Evolutionary conservation across 2,113 vertebrate genomes (phyloP).

Genomic region (Datnioides undecimradiatus): DNA sequence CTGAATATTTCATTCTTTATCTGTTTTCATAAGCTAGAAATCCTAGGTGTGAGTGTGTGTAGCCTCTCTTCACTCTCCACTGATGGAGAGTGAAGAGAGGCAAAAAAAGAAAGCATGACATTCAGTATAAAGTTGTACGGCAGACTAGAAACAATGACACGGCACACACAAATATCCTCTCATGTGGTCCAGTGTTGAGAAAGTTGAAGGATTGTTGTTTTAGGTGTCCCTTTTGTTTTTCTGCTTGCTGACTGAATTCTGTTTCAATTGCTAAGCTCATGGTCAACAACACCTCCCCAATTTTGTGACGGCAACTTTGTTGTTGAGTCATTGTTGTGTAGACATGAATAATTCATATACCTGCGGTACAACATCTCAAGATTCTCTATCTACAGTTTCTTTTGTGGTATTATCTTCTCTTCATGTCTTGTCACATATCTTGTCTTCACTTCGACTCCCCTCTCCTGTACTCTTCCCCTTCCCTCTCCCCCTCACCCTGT

Average conservation of each 20-base stretch:
- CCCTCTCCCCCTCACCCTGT: neutral
- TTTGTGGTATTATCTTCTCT: conserved; percentile 44
- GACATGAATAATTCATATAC: conserved; percentile 61
- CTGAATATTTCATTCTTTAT: neutral
- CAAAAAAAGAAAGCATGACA: neutral
- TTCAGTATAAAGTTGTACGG: neutral
- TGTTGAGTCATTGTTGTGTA: conserved; percentile 41
- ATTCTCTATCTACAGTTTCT: conserved; percentile 30
- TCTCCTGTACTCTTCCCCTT: conserved; percentile 6
- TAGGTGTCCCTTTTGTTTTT: conserved; percentile 6
- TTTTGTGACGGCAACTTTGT: conserved; percentile 48
- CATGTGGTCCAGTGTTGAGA: neutral
- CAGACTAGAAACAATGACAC: conserved; percentile 2
- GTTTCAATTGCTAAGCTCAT: conserved; percentile 13
- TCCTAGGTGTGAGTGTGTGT: neutral
- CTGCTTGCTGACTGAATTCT: conserved; percentile 12
- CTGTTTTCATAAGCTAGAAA: neutral
- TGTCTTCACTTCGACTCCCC: conserved; percentile 21
- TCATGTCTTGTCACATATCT: conserved; percentile 42
- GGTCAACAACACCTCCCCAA: conserved; percentile 14
- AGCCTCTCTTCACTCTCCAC: too few species aligned
- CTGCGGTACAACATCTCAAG: conserved; percentile 34
- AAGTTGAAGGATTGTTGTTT: conserved; percentile 14
- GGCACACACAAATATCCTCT: neutral
- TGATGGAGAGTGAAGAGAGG: neutral